Conservation (phyloP, 2,888 invertebrate genomes). For the Oithona nana region DNA sequence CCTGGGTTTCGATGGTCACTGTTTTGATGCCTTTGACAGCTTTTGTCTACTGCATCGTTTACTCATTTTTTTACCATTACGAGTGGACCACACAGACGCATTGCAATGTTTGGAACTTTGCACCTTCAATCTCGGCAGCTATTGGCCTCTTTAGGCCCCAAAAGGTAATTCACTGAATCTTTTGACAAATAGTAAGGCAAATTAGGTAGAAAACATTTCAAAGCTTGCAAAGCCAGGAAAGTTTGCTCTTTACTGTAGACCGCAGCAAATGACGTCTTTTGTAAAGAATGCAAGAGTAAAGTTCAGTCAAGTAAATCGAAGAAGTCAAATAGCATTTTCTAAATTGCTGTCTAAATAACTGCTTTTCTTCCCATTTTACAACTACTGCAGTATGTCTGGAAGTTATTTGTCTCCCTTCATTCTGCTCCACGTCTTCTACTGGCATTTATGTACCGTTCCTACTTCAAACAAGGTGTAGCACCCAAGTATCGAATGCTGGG, state of each 20-base stretch:
- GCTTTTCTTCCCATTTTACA: too few relatives aligned
- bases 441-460: slow-evolving; percentile 56
- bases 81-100: slow-evolving; percentile 57
- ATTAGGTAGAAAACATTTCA: too few relatives aligned
- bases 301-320: too few relatives aligned
- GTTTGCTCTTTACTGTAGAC: too few relatives aligned
- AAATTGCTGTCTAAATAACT: too few relatives aligned
- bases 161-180: too few relatives aligned
- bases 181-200: too few relatives aligned
- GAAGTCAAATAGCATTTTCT: too few relatives aligned
- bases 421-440: slow-evolving; percentile 60
- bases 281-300: too few relatives aligned
- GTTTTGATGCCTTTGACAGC: slow-evolving; percentile 54
- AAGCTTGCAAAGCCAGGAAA: too few relatives aligned
- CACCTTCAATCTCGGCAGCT: slow-evolving; percentile 92
- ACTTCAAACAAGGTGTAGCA: slow-evolving; percentile 44
- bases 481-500: slow-evolving; percentile 39
- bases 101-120: slow-evolving; percentile 54
- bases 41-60: slow-evolving; percentile 55
- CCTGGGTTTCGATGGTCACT: slow-evolving; percentile 44
- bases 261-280: too few relatives aligned
- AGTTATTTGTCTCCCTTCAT: slow-evolving; percentile 58
- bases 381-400: slow-evolving; percentile 61
- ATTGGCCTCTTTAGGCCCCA: slow-evolving; percentile 82
- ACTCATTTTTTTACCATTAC: slow-evolving; percentile 64